phyloP scores from a whole-genome alignment of 2,113 vertebrate species.

The Tichodroma muraria region DNA sequence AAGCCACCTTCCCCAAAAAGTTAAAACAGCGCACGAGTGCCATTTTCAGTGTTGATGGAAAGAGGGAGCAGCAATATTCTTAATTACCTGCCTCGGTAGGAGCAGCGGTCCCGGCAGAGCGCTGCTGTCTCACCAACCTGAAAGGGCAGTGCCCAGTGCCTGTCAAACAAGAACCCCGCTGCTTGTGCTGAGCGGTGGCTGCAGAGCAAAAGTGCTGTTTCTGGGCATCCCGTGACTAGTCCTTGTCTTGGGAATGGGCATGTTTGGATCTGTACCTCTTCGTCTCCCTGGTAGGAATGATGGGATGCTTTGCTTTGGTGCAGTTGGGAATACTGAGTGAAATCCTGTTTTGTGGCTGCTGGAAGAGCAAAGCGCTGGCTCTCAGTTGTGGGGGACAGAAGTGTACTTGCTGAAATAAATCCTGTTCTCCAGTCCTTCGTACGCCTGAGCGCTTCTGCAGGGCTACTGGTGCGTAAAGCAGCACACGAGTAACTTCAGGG shows the following conservation, averaged over 20 bases:
- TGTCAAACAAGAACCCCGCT: not conserved
- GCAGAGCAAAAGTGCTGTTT: not conserved
- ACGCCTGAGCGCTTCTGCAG: not conserved
- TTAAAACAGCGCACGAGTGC: rapidly evolving
- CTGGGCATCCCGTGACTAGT: not conserved
- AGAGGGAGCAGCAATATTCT: not conserved
- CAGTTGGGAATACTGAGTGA: not conserved
- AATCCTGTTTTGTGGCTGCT: not conserved
- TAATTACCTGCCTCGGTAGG: not conserved
- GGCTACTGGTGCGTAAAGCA: not conserved
- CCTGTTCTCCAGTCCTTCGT: not conserved
- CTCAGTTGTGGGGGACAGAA: not conserved
- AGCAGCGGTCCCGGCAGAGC: not conserved
- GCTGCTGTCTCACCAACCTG: not conserved
- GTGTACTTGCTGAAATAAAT: not conserved
- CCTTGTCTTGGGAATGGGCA: not conserved
- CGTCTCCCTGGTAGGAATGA: not conserved
- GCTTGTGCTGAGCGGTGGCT: not conserved
- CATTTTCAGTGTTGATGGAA: not conserved
- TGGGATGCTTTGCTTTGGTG: not conserved
- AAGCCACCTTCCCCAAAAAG: not conserved
- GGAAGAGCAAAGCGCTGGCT: not conserved
- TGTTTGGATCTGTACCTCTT: not conserved
- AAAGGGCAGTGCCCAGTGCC: not conserved
- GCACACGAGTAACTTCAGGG: not conserved